Percentiles rank a stretch among this genome's conserved stretches.
Evolutionary conservation across 2,113 vertebrate genomes (phyloP).

Genomic region (Crotalus horridus): DNA sequence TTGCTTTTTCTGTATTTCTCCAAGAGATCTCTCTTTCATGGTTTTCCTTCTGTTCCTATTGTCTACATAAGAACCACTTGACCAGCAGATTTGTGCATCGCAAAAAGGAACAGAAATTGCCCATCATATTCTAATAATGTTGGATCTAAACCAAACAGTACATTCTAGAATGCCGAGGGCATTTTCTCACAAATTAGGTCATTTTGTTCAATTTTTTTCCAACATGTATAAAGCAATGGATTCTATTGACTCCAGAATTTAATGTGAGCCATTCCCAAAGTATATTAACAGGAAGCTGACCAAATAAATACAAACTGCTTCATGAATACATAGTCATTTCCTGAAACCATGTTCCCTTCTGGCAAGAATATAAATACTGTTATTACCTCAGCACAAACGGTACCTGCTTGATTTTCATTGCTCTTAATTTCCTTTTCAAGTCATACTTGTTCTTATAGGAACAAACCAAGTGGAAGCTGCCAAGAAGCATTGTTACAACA

Average conservation of each 20-base stretch:
- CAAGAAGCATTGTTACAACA: neutral
- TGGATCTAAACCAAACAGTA: neutral
- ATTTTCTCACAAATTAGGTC: neutral
- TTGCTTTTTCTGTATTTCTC: neutral
- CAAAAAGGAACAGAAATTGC: neutral
- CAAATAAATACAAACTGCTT: constrained; percentile 6
- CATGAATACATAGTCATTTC: constrained; percentile 22
- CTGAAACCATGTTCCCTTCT: constrained; percentile 8
- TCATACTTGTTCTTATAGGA: neutral
- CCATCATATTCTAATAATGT: neutral
- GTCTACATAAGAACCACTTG: neutral
- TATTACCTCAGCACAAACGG: neutral
- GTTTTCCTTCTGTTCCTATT: neutral
- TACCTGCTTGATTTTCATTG: constrained; percentile 2
- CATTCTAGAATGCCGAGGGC: neutral
- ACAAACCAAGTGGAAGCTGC: neutral
- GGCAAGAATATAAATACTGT: neutral
- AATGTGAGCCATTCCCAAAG: neutral
- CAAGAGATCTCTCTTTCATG: neutral
- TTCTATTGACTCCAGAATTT: constrained; percentile 19
- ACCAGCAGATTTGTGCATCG: neutral
- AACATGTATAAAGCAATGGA: neutral
- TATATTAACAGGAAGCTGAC: neutral
- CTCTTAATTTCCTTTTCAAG: neutral
- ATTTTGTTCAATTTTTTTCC: neutral